Evolutionary conservation across 2,797 vertebrate genomes (phyloP), one percentile per base, ranked within the genome.

Genomic region (Sebastes paucispinis): DNA sequence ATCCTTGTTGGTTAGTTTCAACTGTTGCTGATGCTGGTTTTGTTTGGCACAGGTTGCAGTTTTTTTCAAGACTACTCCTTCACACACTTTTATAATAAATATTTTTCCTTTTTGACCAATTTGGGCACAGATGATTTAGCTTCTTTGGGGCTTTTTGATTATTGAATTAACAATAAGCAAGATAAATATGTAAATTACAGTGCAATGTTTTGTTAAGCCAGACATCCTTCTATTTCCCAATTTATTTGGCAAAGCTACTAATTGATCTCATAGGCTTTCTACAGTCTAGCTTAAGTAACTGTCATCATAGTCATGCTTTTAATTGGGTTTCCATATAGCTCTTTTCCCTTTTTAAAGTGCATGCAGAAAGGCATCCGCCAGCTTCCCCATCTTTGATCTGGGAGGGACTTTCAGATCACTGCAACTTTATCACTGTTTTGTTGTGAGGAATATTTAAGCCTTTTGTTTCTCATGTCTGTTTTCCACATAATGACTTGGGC

Each of bases 331-430:
- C n/a, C 22, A 1, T 43, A 34, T 3, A 34, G 43, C 55, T 31
- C 3, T 47, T n/a, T 54, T 65, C 4, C 63, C 55, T 65, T 70
- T 58, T 47, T 52, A 22, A 74, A 55, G 71, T 71, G 31, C 34
- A 71, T 29, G 7, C 31, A 75, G 62, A 62, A 29, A 75, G 7
- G 13, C 31, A 59, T 75, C 18, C 13, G 29, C n/a, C 52, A 39
- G 47, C 63, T 31, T 4, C 16, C 68, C 34, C 47, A 5, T 59
- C 13, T 80, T 75, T 83, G 62, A 81, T 84, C 25, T 60, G 62
- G 1, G 13, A 62, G 36, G 14, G 24, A 69, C 39, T 22, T 4
- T 69, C 57, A 22, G 43, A 18, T 57, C 1, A 11, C 22, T 64
- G 8, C 24, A n/a, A 50, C 32, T 31, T 68, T 43, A 71, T 63